A percentile compares a stretch with the other conserved stretches of the same genome.
Evolutionary conservation across 2,797 vertebrate genomes (phyloP).

Genomic region (Semotilus atromaculatus): DNA sequence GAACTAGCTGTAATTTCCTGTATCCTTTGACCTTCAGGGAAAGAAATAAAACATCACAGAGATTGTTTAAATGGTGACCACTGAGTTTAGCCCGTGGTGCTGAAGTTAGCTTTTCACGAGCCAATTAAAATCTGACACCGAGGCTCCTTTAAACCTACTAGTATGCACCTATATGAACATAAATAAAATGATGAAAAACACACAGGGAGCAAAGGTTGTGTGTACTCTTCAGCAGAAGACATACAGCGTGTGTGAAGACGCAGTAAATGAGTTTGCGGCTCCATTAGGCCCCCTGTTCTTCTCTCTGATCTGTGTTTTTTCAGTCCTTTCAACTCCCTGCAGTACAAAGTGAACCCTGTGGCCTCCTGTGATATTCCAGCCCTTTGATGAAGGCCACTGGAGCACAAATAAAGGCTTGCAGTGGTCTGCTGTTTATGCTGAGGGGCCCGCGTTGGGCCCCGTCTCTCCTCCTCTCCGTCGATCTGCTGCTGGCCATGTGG

Average conservation of each 20-base stretch:
- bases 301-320: slow-evolving; percentile 46
- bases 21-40: slow-evolving; percentile 28
- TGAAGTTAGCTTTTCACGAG: slow-evolving; percentile 28
- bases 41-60: slow-evolving; percentile 55
- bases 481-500: slow-evolving; percentile 34
- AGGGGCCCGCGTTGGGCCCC: slow-evolving; percentile 27
- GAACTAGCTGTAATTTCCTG: slow-evolving; percentile 34
- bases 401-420: slow-evolving; percentile 57
- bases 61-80: slow-evolving; percentile 40
- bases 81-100: slow-evolving; percentile 43
- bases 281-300: slow-evolving; percentile 31
- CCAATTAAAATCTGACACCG: slow-evolving; percentile 38
- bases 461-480: slow-evolving; percentile 24
- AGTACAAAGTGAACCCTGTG: slow-evolving; percentile 48
- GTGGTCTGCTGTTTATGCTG: slow-evolving; percentile 53
- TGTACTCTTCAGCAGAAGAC: slow-evolving; percentile 29
- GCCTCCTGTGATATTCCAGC: slow-evolving; percentile 56
- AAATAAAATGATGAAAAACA: slow-evolving; percentile 23
- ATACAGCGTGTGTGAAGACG: slow-evolving; percentile 4
- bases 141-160: slow-evolving; percentile 31
- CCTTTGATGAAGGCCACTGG: slow-evolving; percentile 62
- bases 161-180: slow-evolving; percentile 25
- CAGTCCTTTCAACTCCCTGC: slow-evolving; percentile 49
- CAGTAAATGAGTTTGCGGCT: slow-evolving; percentile 40
- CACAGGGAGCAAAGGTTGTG: slow-evolving; percentile 21